Percentiles rank a stretch among this genome's conserved stretches.
Conservation (phyloP, 2,888 invertebrate species). For the Ormyrus labotus region DNA sequence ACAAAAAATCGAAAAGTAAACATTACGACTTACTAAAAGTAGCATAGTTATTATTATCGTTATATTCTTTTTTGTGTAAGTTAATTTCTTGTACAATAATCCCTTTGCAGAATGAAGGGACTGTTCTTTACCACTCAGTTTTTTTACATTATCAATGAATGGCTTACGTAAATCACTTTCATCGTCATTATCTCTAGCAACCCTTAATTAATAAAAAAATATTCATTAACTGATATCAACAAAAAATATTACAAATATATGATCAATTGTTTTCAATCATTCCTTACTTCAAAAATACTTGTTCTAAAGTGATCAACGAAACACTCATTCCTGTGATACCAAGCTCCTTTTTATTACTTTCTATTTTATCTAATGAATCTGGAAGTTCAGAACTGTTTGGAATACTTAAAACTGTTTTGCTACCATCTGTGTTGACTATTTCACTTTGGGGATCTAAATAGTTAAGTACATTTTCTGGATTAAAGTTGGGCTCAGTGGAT, state of each 20-base stretch:
- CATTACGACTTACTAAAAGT: too few relatives aligned
- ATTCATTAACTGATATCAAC: neutral
- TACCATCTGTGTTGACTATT: slow-evolving; percentile 73
- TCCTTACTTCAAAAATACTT: slow-evolving; percentile 87
- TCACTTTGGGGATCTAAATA: slow-evolving; percentile 74
- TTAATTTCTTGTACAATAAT: too few relatives aligned
- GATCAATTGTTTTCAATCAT: slow-evolving; percentile 31
- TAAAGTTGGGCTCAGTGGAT: too few relatives aligned
- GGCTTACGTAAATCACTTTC: too few relatives aligned
- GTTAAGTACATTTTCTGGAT: slow-evolving; percentile 53
- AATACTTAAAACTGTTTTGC: slow-evolving; percentile 79
- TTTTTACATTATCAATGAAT: too few relatives aligned
- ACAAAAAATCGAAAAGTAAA: too few relatives aligned
- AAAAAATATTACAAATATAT: neutral
- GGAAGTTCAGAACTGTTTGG: slow-evolving; percentile 79
- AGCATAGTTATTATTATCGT: too few relatives aligned
- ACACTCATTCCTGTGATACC: slow-evolving; percentile 83
- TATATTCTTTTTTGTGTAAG: too few relatives aligned
- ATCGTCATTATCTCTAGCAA: too few relatives aligned
- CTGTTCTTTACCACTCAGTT: too few relatives aligned
- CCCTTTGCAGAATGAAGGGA: too few relatives aligned
- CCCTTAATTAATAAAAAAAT: too few relatives aligned
- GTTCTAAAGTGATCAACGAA: slow-evolving; percentile 92
- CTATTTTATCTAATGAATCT: slow-evolving; percentile 79
- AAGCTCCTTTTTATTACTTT: slow-evolving; percentile 76